Evolutionary conservation across 2,888 invertebrate species (phyloP).

Genomic region (Oligia latruncula): DNA sequence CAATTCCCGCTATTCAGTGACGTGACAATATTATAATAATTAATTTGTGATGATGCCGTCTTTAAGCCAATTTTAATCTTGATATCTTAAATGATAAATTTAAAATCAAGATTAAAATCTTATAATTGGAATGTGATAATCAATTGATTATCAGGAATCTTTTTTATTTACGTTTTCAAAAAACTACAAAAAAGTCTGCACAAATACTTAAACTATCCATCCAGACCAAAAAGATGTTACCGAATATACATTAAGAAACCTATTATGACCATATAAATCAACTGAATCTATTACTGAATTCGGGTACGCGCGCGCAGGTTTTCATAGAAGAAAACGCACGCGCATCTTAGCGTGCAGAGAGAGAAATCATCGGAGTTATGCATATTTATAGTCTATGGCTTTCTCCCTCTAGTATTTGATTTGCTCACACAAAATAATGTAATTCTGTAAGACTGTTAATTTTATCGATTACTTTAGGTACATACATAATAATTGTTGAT

Average conservation of each 20-base stretch:
- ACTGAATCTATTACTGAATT: constrained; percentile 50
- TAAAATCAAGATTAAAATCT: constrained; percentile 25
- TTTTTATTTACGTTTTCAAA: background rate
- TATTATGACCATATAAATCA: constrained; percentile 26
- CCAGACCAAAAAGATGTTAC: background rate
- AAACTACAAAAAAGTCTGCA: background rate
- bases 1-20: background rate
- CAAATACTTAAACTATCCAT: background rate
- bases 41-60: background rate
- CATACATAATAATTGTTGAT: constrained; percentile 11
- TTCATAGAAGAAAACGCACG: constrained; percentile 75
- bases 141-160: background rate
- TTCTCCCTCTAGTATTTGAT: constrained; percentile 78
- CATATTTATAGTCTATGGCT: constrained; percentile 85
- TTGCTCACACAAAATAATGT: constrained; percentile 56
- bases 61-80: constrained; percentile 32
- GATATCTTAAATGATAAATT: constrained; percentile 24
- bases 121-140: background rate
- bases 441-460: constrained; percentile 24
- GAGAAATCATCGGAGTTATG: constrained; percentile 84
- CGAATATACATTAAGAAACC: constrained; percentile 29
- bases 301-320: constrained; percentile 62
- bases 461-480: constrained; percentile 17
- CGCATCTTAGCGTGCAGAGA: constrained; percentile 79
- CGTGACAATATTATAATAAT: background rate